Base-by-base conservation (phyloP, 2,888 invertebrate genomes). In the Xanthorhoe designata region DNA sequence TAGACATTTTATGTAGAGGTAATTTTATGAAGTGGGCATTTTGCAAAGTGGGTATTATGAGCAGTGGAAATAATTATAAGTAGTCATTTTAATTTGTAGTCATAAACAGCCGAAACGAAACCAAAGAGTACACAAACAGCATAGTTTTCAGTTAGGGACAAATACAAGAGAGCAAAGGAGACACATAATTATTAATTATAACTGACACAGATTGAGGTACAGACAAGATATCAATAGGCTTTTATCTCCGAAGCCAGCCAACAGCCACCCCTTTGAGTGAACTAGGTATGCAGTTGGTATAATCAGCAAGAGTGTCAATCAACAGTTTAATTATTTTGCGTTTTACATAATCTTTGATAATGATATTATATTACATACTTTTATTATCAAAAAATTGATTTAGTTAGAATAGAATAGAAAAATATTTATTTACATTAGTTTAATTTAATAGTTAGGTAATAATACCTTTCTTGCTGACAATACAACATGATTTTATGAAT, bases 101-200 rank as follows among this genome's bases (percentile, higher is more conserved):
- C n/a, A n/a, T n/a, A n/a, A n/a, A n/a, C n/a, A n/a, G n/a, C n/a
- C n/a, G n/a, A n/a, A n/a, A n/a, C n/a, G n/a, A n/a, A n/a, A n/a
- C n/a, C n/a, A n/a, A n/a, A n/a, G 10, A 32, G 32, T 7, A 32
- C 8, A 32, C 96, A 84, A 99, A 98, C 6, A 99, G 94, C 96
- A 90, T 97, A 99, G 90, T 99, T 99, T 92, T 98, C n/a, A n/a
- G n/a, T n/a, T 98, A 0, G 99, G 99, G 78, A 96, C 98, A 81
- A 99, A 99, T 29, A 99, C 99, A 47, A 99, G 91, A 0, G 99
- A 99, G 86, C 99, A 96, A 70, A 99, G 95, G 4, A 42, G 68
- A 97, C 99, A 99, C 77, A 99, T 97, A 18, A 97, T 77, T 18
- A 13, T 99, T 99, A 18, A 99, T 99, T 19, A 97, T 96, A 64